phyloP scores from a whole-genome alignment of 2,113 vertebrate species.

The Cephalopterus ornatus region DNA sequence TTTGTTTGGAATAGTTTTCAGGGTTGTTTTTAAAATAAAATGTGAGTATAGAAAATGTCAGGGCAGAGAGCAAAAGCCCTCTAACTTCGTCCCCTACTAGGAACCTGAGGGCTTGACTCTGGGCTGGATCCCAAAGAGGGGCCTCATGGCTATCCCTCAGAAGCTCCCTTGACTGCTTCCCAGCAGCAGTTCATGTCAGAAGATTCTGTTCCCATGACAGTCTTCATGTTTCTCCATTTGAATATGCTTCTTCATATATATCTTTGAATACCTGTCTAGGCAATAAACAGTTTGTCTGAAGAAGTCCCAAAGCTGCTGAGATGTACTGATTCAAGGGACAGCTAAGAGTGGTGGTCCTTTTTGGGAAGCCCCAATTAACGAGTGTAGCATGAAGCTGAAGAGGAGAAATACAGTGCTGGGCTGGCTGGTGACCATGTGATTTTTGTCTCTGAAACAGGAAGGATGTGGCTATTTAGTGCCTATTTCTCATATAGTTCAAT shows the following conservation, averaged over 20 bases:
- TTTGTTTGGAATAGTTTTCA: neutral
- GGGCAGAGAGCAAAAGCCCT: neutral
- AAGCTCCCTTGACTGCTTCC: neutral
- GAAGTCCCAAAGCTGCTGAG: neutral
- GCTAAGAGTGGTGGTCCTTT: neutral
- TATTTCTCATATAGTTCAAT: neutral
- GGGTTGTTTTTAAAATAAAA: neutral
- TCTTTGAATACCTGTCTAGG: no score
- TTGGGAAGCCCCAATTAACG: neutral
- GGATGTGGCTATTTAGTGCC: accelerated
- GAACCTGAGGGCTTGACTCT: neutral
- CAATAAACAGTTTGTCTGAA: neutral
- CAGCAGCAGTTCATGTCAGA: neutral
- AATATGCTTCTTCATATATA: neutral
- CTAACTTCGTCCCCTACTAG: neutral
- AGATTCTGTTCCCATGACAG: neutral
- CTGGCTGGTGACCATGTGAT: neutral
- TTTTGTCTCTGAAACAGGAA: neutral
- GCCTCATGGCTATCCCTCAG: neutral
- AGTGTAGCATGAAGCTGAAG: neutral
- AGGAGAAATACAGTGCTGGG: neutral
- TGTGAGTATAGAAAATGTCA: neutral
- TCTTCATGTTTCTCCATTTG: neutral
- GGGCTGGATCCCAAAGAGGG: neutral
- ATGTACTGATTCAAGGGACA: neutral